phyloP scores from a whole-genome alignment of 2,888 invertebrate species.

The Eupithecia dodoneata region DNA sequence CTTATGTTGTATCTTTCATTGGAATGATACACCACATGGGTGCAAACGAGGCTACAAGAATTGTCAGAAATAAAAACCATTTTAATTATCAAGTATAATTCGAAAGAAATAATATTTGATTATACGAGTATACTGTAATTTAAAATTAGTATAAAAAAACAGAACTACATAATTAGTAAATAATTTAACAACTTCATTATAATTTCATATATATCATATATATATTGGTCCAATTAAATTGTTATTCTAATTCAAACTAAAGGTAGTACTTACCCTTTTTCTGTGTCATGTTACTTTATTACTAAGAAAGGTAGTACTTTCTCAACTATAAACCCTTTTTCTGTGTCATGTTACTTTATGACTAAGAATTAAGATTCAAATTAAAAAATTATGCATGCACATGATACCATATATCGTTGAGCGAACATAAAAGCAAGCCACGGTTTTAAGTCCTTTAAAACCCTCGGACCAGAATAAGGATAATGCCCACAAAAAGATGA shows the following conservation, averaged over 20 bases:
- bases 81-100: too few species aligned
- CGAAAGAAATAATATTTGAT: background rate
- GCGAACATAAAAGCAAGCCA: constrained; percentile 34
- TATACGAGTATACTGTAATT: background rate
- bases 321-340: constrained; percentile 19
- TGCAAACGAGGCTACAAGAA: too few species aligned
- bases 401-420: constrained; percentile 33
- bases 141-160: background rate
- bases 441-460: constrained; percentile 36
- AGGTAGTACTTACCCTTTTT: constrained; percentile 15
- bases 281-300: background rate
- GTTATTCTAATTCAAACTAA: background rate
- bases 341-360: constrained; percentile 6
- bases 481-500: background rate
- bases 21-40: too few species aligned
- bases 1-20: too few species aligned
- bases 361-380: constrained; percentile 33
- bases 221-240: background rate
- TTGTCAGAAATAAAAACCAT: too few species aligned
- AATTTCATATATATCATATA: too few species aligned
- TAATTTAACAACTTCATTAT: background rate
- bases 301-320: background rate
- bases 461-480: constrained; percentile 32
- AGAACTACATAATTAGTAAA: background rate
- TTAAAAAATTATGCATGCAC: constrained; percentile 36